phyloP scores from a whole-genome alignment of 2,888 invertebrate genomes.

The Stenichneumon culpator region DNA sequence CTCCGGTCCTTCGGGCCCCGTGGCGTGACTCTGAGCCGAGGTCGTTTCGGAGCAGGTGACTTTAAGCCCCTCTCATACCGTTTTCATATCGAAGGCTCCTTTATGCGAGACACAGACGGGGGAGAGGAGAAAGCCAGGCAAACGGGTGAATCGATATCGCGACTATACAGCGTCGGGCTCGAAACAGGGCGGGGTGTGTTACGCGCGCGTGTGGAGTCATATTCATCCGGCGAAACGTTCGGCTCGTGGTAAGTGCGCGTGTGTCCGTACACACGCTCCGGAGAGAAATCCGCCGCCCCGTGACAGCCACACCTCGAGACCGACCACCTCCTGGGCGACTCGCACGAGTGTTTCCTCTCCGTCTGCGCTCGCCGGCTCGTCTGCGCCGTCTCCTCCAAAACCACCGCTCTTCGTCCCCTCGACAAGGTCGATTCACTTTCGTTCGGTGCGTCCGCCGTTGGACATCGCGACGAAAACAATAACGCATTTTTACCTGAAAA shows the following conservation, averaged over 20 bases:
- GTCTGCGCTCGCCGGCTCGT: slow-evolving; percentile 11
- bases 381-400: slow-evolving; percentile 25
- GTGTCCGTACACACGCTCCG: slow-evolving; percentile 12
- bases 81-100: not conserved
- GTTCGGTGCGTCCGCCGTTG: slow-evolving; percentile 51
- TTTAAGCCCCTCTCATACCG: slow-evolving; percentile 14
- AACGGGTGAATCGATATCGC: slow-evolving; percentile 36
- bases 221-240: slow-evolving; percentile 16
- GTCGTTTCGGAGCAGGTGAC: not conserved
- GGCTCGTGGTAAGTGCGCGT: not conserved
- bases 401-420: slow-evolving; percentile 36
- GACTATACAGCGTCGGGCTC: slow-evolving; percentile 4
- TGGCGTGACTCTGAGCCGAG: not conserved
- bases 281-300: slow-evolving; percentile 56
- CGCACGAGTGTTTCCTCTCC: slow-evolving; percentile 1
- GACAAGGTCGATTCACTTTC: slow-evolving; percentile 69
- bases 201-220: slow-evolving; percentile 4
- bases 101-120: slow-evolving; percentile 6
- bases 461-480: slow-evolving; percentile 39
- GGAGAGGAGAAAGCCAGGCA: not conserved
- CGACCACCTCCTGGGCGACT: slow-evolving; percentile 28
- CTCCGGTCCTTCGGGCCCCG: not conserved
- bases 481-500: not conserved
- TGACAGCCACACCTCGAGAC: slow-evolving; percentile 69
- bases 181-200: slow-evolving; percentile 32